Evolutionary conservation across 2,797 vertebrate genomes (phyloP).

Genomic region (Danio kyathit): DNA sequence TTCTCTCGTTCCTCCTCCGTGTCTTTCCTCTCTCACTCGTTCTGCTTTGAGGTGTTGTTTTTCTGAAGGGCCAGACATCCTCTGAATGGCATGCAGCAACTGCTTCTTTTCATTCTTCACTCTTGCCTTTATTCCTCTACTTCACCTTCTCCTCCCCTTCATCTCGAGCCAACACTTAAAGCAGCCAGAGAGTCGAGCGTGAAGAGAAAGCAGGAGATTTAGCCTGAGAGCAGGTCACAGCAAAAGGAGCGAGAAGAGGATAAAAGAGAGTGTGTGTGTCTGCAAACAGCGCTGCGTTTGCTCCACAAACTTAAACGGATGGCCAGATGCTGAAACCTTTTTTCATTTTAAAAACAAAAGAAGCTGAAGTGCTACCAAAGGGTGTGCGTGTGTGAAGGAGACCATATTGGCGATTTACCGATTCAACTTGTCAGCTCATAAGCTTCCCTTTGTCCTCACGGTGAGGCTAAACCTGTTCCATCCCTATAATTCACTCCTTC

Average conservation of each 20-base stretch:
- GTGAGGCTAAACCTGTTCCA: conserved; percentile 51
- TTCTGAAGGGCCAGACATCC: conserved; percentile 51
- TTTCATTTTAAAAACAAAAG: conserved; percentile 4
- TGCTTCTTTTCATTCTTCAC: conserved; percentile 57
- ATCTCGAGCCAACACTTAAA: conserved; percentile 57
- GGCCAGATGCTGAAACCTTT: neutral
- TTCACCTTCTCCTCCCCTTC: conserved; percentile 46
- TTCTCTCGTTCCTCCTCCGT: conserved; percentile 49
- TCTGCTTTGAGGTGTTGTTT: conserved; percentile 52
- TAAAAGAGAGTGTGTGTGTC: conserved; percentile 34
- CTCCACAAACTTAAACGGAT: neutral
- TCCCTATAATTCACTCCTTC: conserved; percentile 56
- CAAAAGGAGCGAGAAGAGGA: conserved; percentile 15
- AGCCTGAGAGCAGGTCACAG: conserved; percentile 29
- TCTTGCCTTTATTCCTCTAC: conserved; percentile 53
- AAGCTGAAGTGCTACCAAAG: conserved; percentile 18
- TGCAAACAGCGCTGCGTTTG: conserved; percentile 24
- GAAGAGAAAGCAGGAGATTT: conserved; percentile 44
- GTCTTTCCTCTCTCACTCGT: conserved; percentile 46
- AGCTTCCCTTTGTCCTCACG: conserved; percentile 57
- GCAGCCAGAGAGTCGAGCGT: conserved; percentile 35
- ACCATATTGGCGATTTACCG: conserved; percentile 55
- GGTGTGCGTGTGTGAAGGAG: conserved; percentile 26
- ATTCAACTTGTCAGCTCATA: conserved; percentile 57
- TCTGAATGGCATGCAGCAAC: conserved; percentile 54